Conservation (phyloP, 2,113 vertebrate species). For the Pluvialis apricaria region DNA sequence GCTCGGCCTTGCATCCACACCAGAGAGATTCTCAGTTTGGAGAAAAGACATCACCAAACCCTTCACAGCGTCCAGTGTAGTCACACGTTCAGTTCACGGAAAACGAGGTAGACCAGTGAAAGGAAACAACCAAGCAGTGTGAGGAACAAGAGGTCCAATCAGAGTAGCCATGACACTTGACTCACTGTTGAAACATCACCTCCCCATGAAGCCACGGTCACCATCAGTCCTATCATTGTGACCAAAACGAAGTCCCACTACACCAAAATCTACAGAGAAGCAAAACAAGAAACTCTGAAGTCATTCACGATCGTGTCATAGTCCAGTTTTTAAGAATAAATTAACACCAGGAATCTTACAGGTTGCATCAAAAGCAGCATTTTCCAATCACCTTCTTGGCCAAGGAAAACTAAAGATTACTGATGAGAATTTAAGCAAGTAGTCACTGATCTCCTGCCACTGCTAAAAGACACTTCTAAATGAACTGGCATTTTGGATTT, state of each 20-base stretch:
- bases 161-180: fast-evolving
- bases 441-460: not conserved
- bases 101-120: not conserved
- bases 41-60: not conserved
- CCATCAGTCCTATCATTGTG: not conserved
- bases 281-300: not conserved
- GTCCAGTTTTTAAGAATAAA: not conserved
- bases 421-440: not conserved
- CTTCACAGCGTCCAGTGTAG: not conserved
- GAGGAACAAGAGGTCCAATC: not conserved
- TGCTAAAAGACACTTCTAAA: not conserved
- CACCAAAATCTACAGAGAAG: not conserved
- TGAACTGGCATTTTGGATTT: not conserved
- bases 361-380: not conserved
- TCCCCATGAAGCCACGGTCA: not conserved
- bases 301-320: not conserved
- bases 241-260: not conserved
- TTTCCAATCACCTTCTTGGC: not conserved
- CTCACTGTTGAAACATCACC: not conserved
- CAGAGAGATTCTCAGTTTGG: not conserved
- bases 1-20: not conserved
- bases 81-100: not conserved
- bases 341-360: not conserved
- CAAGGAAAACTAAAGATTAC: not conserved
- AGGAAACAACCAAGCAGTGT: not conserved